phyloP scores from a whole-genome alignment of 2,888 invertebrate genomes.

The Anodontia alba region DNA sequence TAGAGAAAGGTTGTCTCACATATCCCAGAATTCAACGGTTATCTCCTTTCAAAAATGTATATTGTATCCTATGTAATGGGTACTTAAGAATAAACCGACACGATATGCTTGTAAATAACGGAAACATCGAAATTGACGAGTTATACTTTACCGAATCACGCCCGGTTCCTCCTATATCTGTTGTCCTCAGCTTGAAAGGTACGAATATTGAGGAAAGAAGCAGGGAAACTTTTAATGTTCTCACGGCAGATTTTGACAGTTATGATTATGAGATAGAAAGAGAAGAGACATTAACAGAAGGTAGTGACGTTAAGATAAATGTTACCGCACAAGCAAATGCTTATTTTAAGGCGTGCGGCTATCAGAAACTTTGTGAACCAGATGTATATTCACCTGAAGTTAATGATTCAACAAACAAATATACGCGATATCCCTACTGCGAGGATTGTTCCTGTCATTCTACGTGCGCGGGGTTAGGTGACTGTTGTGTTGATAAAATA shows the following conservation, averaged over 20 bases:
- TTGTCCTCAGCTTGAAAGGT: not conserved
- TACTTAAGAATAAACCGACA: not conserved
- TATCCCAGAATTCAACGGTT: constrained; percentile 10
- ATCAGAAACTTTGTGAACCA: not conserved
- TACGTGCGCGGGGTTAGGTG: not conserved
- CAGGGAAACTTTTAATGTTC: not conserved
- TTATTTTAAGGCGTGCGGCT: not conserved
- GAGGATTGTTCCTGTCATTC: not conserved
- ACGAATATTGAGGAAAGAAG: not conserved
- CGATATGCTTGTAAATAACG: not conserved
- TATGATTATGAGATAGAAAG: not conserved
- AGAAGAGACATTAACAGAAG: too few species aligned
- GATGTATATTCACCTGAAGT: not conserved
- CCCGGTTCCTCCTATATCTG: not conserved
- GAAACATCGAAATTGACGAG: not conserved
- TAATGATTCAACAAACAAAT: not conserved
- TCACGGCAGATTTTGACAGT: not conserved
- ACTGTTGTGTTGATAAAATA: not conserved
- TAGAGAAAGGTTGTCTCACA: not conserved
- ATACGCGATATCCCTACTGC: not conserved
- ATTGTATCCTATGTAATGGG: constrained; percentile 24
- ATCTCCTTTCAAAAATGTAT: constrained; percentile 26
- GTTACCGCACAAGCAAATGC: not conserved
- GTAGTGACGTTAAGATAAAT: not conserved
- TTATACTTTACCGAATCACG: not conserved